Evolutionary conservation across 2,888 invertebrate species (phyloP).

Genomic region (Coelopa pilipes): DNA sequence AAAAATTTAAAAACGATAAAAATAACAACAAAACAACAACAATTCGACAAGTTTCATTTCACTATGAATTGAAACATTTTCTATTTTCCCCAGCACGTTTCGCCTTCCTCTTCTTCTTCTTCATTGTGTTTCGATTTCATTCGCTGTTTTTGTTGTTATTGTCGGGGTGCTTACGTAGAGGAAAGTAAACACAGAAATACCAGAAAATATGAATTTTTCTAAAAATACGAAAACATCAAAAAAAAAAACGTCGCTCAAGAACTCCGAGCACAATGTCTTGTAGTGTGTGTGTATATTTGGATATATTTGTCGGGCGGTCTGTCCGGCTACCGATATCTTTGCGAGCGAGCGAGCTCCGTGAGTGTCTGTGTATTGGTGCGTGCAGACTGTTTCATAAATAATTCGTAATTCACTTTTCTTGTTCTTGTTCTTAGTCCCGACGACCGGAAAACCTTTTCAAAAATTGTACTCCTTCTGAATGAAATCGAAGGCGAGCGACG

Average conservation of each 20-base stretch:
- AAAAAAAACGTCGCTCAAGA: too few relatives aligned
- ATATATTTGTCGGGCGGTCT: too few relatives aligned
- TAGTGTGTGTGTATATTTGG: too few relatives aligned
- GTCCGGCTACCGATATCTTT: too few relatives aligned
- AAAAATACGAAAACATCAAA: not conserved
- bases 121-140: not conserved
- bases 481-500: not conserved
- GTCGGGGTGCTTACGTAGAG: not conserved
- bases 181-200: conserved; percentile 1
- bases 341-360: not conserved
- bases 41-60: too few relatives aligned
- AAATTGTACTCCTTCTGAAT: not conserved
- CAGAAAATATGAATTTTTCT: conserved; percentile 15
- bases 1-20: too few relatives aligned
- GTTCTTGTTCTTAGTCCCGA: too few relatives aligned
- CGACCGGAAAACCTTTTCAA: not conserved
- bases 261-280: too few relatives aligned
- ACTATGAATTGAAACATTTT: too few relatives aligned
- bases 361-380: not conserved
- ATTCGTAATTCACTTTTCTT: too few relatives aligned
- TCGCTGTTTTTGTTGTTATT: not conserved
- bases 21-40: too few relatives aligned
- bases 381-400: not conserved
- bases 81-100: not conserved
- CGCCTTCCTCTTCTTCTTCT: not conserved